Evolutionary conservation across 1,140 invertebrate genomes (phyloP), one percentile per base, ranked within the genome.

Genomic region (Penaeus japonicus): DNA sequence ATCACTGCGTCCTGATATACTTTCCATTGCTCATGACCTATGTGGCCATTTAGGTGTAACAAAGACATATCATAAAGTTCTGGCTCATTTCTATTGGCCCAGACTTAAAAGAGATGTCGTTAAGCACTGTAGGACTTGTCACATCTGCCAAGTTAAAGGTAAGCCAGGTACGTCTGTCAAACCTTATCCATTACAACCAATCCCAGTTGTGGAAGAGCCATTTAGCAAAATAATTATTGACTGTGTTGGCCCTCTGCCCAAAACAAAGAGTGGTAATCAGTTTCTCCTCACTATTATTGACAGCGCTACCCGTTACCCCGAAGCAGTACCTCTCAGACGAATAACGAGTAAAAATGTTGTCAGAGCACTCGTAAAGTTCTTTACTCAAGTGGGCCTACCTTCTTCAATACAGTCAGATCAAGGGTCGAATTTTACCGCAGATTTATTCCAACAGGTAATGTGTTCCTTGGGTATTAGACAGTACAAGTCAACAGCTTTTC

Each of bases 231-330:
- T 77, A 54, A 12, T 85, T 4, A 85, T 85, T 53, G 84, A 78
- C 54, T 85, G 84, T 78, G 84, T 85, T 15, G 84, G 75, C 7
- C 84, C 70, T 17, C 54, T 78, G 17, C 84, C 84, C n/a, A 75
- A 32, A 57, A 10, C 4, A 4, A 85, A 85, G 32, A 3, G 73
- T 5, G 70, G 17, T 47, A 27, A 77, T 32, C 17, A 85, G 54
- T 77, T 53, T 57, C 27, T 85, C 1, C 70, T 85, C 2, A 85
- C 84, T 55, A 78, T 85, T 4, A 85, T 85, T 39, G 30, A 47
- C 55, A 24, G 30, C 1, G n/a, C 65, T 53, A 85, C 84, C 20
- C 17, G 84, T 10, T 85, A 53, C 27, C 84, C 73, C 1, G 75
- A 85, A 32, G 84, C 84, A 4, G 55, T 85, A 18, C 75, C 84